phyloP scores from a whole-genome alignment of 2,797 vertebrate species.

The Hapalemur alaotrensis region DNA sequence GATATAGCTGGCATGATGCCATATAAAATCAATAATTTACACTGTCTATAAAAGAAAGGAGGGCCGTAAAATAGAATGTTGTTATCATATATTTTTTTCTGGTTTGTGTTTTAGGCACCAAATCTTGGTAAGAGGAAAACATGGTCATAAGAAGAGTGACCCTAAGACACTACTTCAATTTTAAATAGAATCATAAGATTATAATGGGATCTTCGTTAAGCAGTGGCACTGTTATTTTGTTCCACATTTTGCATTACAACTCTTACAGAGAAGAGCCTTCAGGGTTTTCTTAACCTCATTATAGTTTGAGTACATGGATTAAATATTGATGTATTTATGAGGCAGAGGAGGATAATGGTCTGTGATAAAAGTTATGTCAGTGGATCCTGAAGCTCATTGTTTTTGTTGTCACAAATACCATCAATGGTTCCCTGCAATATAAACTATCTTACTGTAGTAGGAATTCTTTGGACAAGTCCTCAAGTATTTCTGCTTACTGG shows the following conservation, averaged over 20 bases:
- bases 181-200: background rate
- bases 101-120: background rate
- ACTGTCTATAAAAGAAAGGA: background rate
- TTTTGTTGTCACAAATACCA: background rate
- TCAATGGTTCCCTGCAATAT: background rate
- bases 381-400: background rate
- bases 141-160: background rate
- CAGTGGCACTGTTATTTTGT: background rate
- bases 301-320: background rate
- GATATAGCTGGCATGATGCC: background rate
- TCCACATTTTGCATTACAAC: background rate
- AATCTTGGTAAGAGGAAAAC: background rate
- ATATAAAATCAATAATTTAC: background rate
- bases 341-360: background rate
- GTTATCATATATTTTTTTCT: background rate
- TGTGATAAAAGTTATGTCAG: background rate
- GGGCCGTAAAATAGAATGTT: background rate
- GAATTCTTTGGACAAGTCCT: background rate
- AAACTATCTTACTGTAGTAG: background rate
- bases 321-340: background rate
- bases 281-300: background rate
- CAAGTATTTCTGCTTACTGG: background rate
- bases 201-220: background rate
- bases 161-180: background rate
- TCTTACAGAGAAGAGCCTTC: background rate